These are phyloP conservation scores for Spongilla lacustris DNA, from an alignment of 37 sponge, comb jelly and placozoan species.

Conservation along the genomic window DNA sequence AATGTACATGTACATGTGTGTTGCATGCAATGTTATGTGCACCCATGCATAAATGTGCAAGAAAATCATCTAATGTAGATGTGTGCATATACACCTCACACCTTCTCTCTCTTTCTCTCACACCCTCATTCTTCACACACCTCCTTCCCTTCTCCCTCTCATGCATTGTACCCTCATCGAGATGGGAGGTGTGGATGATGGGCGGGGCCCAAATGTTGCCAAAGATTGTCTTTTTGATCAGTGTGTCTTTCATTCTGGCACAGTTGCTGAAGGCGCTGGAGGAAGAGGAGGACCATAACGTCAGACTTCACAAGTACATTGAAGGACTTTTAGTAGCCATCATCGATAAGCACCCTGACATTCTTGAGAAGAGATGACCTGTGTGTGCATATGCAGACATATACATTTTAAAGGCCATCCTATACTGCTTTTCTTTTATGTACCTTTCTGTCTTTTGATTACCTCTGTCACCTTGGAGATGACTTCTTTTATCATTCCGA, in stretches of 20 bases:
- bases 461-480: neutral
- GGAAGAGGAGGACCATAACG: constrained; percentile 45
- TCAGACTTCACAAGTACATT: constrained; percentile 53
- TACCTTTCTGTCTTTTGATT: neutral
- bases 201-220: neutral
- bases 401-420: neutral
- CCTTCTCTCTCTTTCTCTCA: no score
- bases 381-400: neutral
- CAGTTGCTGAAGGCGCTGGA: constrained; percentile 54
- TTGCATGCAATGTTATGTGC: neutral
- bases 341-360: constrained; percentile 68
- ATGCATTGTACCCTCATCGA: no score
- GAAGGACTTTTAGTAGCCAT: constrained; percentile 57
- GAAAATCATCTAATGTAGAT: no score
- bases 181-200: no score
- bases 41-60: no score
- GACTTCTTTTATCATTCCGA: no score
- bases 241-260: neutral
- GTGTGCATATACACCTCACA: no score
- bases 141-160: no score
- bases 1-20: neutral
- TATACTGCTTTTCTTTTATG: neutral
- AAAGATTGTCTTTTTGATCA: neutral
- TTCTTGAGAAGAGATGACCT: constrained; percentile 48
- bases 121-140: no score